Evolutionary conservation across 2,113 vertebrate species (phyloP).

Genomic region (Parus major): DNA sequence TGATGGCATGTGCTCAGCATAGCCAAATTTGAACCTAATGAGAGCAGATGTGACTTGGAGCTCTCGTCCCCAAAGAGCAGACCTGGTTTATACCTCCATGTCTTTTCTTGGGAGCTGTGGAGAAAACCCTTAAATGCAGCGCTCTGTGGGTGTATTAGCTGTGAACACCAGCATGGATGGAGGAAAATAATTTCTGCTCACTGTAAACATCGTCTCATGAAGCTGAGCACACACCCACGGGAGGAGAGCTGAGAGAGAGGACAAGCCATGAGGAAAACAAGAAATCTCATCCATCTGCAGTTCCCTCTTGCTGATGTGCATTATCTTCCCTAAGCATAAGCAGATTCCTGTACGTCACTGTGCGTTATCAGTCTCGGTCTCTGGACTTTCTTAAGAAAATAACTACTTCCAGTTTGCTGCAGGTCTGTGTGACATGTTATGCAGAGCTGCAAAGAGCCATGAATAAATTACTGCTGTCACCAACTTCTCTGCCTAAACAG

Average conservation of each 20-base stretch:
- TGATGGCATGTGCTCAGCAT: slow-evolving; percentile 52
- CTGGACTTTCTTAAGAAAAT: slow-evolving; percentile 33
- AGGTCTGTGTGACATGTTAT: not conserved
- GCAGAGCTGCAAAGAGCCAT: slow-evolving; percentile 33
- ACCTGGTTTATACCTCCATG: not conserved
- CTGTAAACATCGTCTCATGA: not conserved
- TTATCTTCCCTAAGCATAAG: slow-evolving; percentile 15
- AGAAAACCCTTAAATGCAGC: not conserved
- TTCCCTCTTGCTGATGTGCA: not conserved
- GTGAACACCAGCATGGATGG: not conserved
- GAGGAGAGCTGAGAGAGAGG: not conserved
- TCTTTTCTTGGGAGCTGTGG: not conserved
- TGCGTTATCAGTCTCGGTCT: slow-evolving; percentile 24
- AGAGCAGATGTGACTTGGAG: slow-evolving; percentile 37
- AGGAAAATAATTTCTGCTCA: not conserved
- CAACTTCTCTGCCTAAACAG: slow-evolving; percentile 10
- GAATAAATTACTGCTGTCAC: slow-evolving; percentile 63
- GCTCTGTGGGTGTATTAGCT: not conserved
- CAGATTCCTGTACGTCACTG: not conserved
- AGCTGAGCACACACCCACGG: not conserved
- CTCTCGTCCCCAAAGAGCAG: not conserved
- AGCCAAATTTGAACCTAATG: slow-evolving; percentile 49
- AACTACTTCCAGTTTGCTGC: slow-evolving; percentile 17
- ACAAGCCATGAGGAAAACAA: not conserved
- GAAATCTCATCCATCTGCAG: not conserved